Evolutionary conservation across 2,888 invertebrate species (phyloP).

Genomic region (Mythimna albipuncta): DNA sequence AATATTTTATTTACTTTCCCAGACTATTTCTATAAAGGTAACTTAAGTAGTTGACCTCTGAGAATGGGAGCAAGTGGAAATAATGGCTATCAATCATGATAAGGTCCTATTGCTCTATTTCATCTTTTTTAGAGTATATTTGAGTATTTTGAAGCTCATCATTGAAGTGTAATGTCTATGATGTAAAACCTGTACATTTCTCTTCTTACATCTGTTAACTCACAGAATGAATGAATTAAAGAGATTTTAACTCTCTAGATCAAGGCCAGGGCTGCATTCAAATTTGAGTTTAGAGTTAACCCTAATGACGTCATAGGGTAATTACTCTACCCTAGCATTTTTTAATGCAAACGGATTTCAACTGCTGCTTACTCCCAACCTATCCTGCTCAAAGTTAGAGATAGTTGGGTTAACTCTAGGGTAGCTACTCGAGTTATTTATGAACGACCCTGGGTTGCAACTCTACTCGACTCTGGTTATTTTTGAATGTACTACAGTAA

Average conservation of each 20-base stretch:
- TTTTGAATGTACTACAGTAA: background rate
- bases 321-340: too few species aligned
- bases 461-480: too few species aligned
- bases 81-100: conserved; percentile 49
- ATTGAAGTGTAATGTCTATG: background rate
- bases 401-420: too few species aligned
- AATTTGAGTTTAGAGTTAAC: too few species aligned
- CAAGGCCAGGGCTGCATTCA: background rate
- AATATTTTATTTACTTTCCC: conserved; percentile 60
- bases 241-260: background rate
- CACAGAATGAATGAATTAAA: background rate
- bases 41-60: conserved; percentile 14
- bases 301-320: too few species aligned
- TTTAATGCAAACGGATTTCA: too few species aligned
- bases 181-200: background rate
- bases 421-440: too few species aligned
- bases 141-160: background rate
- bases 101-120: conserved; percentile 4
- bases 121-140: conserved; percentile 7
- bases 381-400: too few species aligned
- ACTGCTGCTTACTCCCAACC: too few species aligned
- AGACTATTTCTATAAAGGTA: conserved; percentile 40
- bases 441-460: too few species aligned
- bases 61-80: conserved; percentile 28
- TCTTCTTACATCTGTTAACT: background rate